Percentiles rank a stretch among this genome's conserved stretches.
These are phyloP conservation scores for Manduca sexta DNA, from an alignment of 1,140 invertebrate species.

Conservation along the genomic window DNA sequence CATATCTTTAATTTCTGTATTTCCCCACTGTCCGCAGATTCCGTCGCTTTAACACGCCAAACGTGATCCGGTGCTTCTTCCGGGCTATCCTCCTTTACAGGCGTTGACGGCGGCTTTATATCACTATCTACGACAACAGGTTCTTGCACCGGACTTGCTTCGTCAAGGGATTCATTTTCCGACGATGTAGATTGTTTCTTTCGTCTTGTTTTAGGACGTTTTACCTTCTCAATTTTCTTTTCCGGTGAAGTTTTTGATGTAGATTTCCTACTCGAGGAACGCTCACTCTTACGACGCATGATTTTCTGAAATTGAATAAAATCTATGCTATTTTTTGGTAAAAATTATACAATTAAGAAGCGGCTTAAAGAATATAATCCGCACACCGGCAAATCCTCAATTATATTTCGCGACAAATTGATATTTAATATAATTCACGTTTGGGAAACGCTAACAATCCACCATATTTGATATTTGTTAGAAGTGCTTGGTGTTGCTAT, in stretches of 20 bases:
- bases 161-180: conserved; percentile 54
- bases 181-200: conserved; percentile 56
- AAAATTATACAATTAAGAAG: too few relatives aligned
- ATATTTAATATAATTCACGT: too few relatives aligned
- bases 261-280: conserved; percentile 44
- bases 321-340: not conserved
- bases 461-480: too few relatives aligned
- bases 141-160: conserved; percentile 29
- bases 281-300: conserved; percentile 67
- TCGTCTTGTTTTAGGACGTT: conserved; percentile 46
- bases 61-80: conserved; percentile 57
- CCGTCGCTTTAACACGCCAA: conserved; percentile 59
- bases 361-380: too few relatives aligned
- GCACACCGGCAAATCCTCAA: too few relatives aligned
- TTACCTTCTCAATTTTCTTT: conserved; percentile 55
- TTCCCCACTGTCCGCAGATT: conserved; percentile 49
- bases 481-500: too few relatives aligned
- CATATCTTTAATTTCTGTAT: conserved; percentile 66
- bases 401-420: too few relatives aligned
- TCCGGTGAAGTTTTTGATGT: conserved; percentile 59
- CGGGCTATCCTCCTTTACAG: conserved; percentile 40
- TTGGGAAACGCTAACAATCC: too few relatives aligned
- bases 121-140: conserved; percentile 26
- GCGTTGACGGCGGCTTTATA: conserved; percentile 27
- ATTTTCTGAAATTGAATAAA: conserved; percentile 23